Evolutionary conservation across 2,888 invertebrate genomes (phyloP).

Genomic region (Camponotus fellah): DNA sequence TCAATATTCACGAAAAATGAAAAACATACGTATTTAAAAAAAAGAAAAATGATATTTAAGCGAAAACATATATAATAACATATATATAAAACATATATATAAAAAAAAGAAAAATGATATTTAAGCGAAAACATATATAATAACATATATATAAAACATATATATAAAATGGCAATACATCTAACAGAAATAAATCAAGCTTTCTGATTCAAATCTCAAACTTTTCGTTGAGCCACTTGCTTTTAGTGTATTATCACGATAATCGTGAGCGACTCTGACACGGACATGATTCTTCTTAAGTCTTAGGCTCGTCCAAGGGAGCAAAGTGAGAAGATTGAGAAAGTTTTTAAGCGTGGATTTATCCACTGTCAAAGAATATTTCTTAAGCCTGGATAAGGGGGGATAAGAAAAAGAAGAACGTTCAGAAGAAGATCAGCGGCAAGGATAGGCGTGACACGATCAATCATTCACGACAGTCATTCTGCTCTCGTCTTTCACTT

Average conservation of each 20-base stretch:
- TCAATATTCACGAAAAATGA: slow-evolving; percentile 31
- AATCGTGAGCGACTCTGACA: slow-evolving; percentile 13
- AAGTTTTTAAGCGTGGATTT: slow-evolving; percentile 70
- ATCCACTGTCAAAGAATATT: slow-evolving; percentile 69
- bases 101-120: not conserved
- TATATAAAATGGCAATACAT: not conserved
- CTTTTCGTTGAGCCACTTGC: not conserved
- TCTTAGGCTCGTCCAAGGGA: slow-evolving; percentile 29
- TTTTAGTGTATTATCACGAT: slow-evolving; percentile 43
- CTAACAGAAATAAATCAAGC: not conserved
- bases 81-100: not conserved
- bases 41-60: not conserved
- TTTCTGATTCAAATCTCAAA: not conserved
- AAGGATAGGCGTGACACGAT: slow-evolving; percentile 61
- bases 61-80: not conserved
- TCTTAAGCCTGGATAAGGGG: slow-evolving; percentile 54
- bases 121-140: not conserved
- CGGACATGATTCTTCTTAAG: slow-evolving; percentile 37
- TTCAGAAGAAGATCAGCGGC: slow-evolving; percentile 51
- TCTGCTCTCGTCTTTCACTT: slow-evolving; percentile 72
- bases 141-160: too few relatives aligned
- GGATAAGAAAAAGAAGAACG: slow-evolving; percentile 57
- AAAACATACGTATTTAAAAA: not conserved
- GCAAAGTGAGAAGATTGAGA: slow-evolving; percentile 65
- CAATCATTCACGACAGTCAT: slow-evolving; percentile 70